Conservation (phyloP, 2,888 invertebrate species). For the Caenorhabditis virilis region DNA sequence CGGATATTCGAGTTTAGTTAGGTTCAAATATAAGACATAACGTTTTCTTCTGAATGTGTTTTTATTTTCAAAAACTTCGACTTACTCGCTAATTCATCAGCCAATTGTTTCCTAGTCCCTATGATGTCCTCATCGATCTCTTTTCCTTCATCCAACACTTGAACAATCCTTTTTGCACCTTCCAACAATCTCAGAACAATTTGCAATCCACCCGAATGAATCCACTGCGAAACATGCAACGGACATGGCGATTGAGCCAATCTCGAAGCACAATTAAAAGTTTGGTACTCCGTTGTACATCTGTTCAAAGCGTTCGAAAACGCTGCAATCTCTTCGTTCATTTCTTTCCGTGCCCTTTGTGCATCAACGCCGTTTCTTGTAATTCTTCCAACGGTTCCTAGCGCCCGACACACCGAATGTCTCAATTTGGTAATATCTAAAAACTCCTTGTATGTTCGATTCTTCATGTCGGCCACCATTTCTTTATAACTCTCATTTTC, state of each 20-base stretch:
- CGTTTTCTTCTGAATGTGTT: too few relatives aligned
- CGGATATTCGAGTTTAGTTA: too few relatives aligned
- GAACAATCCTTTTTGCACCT: slow-evolving; percentile 27
- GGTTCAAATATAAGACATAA: too few relatives aligned
- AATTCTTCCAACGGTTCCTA: slow-evolving; percentile 29
- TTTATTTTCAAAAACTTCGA: neutral
- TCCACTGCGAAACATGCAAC: slow-evolving; percentile 23
- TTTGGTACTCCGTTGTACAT: slow-evolving; percentile 34
- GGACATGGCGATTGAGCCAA: slow-evolving; percentile 35
- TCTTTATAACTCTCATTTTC: slow-evolving; percentile 21
- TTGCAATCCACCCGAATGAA: slow-evolving; percentile 32
- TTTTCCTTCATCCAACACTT: slow-evolving; percentile 19
- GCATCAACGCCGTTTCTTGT: slow-evolving; percentile 4
- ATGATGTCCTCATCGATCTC: slow-evolving; percentile 11
- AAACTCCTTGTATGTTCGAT: slow-evolving; percentile 37
- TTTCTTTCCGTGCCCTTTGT: slow-evolving; percentile 4
- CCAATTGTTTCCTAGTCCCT: slow-evolving; percentile 19
- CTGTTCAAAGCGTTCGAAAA: slow-evolving; percentile 36
- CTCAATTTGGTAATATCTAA: slow-evolving; percentile 39
- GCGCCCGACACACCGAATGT: slow-evolving; percentile 33
- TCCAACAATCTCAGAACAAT: slow-evolving; percentile 25
- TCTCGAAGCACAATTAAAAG: slow-evolving; percentile 14
- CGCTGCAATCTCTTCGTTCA: slow-evolving; percentile 15
- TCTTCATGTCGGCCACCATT: slow-evolving; percentile 33
- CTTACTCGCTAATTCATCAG: slow-evolving; percentile 15